Base-by-base conservation (phyloP, 2,888 invertebrate species). In the Alsophila aescularia region DNA sequence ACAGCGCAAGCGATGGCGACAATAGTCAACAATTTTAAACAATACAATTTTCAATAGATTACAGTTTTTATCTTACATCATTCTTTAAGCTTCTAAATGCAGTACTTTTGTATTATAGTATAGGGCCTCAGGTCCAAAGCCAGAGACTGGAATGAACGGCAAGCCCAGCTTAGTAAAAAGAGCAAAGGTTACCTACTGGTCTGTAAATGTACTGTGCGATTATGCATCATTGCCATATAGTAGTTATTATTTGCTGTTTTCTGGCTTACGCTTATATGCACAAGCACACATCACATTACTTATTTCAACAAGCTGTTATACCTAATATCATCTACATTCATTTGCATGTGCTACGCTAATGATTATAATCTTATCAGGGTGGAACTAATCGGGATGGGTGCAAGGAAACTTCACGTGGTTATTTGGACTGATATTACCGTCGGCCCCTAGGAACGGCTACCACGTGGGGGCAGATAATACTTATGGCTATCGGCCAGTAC, bases 181-280 rank as follows among this genome's bases (percentile, higher is more conserved):
- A 31, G 31, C 1, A 32, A n/a, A 13, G 13, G 7, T 37, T 32
- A 5, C 16, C 16, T 35, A 52, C 37, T 52, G 35, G 43, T 56
- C 29, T 43, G 15, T 32, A 56, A 24, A 31, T 36, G 16, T 39
- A 36, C 36, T 51, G 44, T 50, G 35, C 50, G 29, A 41, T 55
- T 55, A 55, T 45, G 50, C 35, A 50, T 41, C 24, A 15, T 40
- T 41, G 61, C 55, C n/a, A n/a, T n/a, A n/a, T n/a, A n/a, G n/a
- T n/a, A n/a, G n/a, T n/a, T n/a, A n/a, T n/a, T n/a, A n/a, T n/a
- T n/a, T n/a, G n/a, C n/a, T n/a, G n/a, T n/a, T n/a, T n/a, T n/a
- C 55, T 53, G 47, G 31, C 51, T 55, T 43, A 59, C 36, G 62
- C 62, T 60, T 49, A 53, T 58, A 39, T 62, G 55, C 59, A 62